Base-by-base conservation (phyloP, 1,140 invertebrate species). In the Holotrichia oblita region DNA sequence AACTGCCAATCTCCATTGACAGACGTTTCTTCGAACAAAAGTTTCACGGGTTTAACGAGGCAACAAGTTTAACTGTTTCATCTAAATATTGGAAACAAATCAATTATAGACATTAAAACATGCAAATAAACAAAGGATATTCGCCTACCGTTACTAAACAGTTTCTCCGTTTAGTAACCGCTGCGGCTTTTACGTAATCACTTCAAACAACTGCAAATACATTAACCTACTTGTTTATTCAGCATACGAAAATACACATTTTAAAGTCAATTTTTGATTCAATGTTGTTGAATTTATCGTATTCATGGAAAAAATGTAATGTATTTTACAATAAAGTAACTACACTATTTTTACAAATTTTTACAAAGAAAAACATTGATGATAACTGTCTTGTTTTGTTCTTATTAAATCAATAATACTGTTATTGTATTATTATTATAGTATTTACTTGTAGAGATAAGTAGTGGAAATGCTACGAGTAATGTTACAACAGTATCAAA, bases 131-230 rank as follows among this genome's bases (percentile, higher is more conserved):
- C n/a, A n/a, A n/a, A 48, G 44, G n/a, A 12, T 48, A 48, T 48
- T 48, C 44, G 44, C 44, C 44, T 48, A 48, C 44, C 44, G 44
- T 48, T 48, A 48, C 44, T 48, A 48, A 48, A 48, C 44, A 48
- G 44, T 48, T 48, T 48, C 44, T 10, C 44, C 44, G 44, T 12
- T 48, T 48, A 48, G n/a, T n/a, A n/a, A n/a, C n/a, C n/a, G n/a
- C 44, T 48, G 44, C 44, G 8, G n/a, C n/a, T 48, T 48, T 48
- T 48, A 12, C 44, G n/a, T 48, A 48, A 48, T n/a, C n/a, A n/a
- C 44, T 12, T 48, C 12, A 48, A n/a, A 48, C n/a, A 14, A 48
- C 44, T 48, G n/a, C n/a, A 12, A 3, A 12, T 48, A 48, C 44
- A 48, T 48, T 48, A 48, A 48, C 44, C 44, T 48, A 48, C 44